Conservation (phyloP, 2,113 vertebrate genomes). For the Gavia stellata region DNA sequence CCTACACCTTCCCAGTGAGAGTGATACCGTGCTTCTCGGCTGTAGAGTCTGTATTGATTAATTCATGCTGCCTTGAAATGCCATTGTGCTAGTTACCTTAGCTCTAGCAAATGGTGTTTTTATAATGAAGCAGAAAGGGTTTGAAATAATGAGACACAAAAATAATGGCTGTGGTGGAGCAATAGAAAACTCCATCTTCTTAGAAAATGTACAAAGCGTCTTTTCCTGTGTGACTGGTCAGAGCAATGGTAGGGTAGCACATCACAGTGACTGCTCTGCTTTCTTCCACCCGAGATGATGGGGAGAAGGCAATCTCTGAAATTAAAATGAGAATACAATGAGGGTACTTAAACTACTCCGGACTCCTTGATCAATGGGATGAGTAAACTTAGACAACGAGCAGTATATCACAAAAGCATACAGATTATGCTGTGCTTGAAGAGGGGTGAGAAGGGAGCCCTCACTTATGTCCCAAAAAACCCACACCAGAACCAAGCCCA, state of each 20-base stretch:
- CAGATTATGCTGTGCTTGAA: neutral
- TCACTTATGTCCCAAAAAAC: accelerated
- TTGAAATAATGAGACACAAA: neutral
- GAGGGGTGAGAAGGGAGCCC: neutral
- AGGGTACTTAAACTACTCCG: neutral
- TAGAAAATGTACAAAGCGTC: neutral
- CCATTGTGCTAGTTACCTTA: neutral
- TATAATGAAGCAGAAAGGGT: neutral
- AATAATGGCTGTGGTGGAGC: neutral
- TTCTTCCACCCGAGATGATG: neutral
- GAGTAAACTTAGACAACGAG: neutral
- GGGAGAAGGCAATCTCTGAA: neutral
- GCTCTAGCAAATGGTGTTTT: neutral
- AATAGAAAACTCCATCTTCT: neutral
- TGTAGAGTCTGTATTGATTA: conserved; percentile 11
- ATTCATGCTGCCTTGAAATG: neutral
- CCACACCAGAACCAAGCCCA: neutral
- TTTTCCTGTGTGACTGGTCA: neutral
- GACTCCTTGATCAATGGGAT: neutral
- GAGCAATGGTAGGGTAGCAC: neutral
- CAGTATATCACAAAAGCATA: neutral
- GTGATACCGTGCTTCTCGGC: neutral
- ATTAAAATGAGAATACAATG: neutral
- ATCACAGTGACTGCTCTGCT: neutral
- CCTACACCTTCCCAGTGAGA: neutral